Evolutionary conservation across 2,888 invertebrate species (phyloP).

Genomic region (Drosophila meridionalis): DNA sequence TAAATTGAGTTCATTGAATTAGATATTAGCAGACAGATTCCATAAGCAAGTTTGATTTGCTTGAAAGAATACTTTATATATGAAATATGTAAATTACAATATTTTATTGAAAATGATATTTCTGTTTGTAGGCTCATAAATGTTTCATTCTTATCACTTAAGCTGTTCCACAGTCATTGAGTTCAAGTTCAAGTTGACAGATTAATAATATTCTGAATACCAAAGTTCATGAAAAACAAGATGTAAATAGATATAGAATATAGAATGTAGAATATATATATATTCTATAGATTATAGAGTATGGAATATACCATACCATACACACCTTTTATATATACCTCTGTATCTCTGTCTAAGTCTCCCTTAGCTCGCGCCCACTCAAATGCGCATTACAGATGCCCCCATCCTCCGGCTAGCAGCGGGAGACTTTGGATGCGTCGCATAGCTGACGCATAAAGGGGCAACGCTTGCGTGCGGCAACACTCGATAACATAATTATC

Average conservation of each 20-base stretch:
- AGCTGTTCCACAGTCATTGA: neutral
- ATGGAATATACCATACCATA: neutral
- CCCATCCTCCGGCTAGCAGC: neutral
- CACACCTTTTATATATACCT: too few species aligned
- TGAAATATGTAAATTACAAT: neutral
- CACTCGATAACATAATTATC: slow-evolving; percentile 81
- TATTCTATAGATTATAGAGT: neutral
- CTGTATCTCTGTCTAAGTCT: neutral
- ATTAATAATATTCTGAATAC: slow-evolving; percentile 1
- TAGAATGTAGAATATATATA: neutral
- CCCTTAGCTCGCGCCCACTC: neutral
- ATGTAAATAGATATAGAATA: neutral
- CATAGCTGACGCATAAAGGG: slow-evolving; percentile 4
- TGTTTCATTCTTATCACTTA: neutral
- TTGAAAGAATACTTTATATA: neutral
- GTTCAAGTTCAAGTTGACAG: slow-evolving; percentile 5
- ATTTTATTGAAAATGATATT: neutral
- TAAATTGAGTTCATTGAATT: neutral
- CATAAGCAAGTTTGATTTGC: neutral
- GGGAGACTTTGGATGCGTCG: slow-evolving; percentile 7
- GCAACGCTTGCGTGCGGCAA: slow-evolving; percentile 64
- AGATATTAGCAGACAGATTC: neutral
- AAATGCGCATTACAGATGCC: neutral
- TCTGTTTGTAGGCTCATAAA: neutral
- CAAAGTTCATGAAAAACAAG: neutral